A percentile compares a stretch with the other conserved stretches of the same genome.
These are phyloP conservation scores for Brienomyrus brachyistius DNA, from an alignment of 2,113 vertebrate species.

Conservation along the genomic window DNA sequence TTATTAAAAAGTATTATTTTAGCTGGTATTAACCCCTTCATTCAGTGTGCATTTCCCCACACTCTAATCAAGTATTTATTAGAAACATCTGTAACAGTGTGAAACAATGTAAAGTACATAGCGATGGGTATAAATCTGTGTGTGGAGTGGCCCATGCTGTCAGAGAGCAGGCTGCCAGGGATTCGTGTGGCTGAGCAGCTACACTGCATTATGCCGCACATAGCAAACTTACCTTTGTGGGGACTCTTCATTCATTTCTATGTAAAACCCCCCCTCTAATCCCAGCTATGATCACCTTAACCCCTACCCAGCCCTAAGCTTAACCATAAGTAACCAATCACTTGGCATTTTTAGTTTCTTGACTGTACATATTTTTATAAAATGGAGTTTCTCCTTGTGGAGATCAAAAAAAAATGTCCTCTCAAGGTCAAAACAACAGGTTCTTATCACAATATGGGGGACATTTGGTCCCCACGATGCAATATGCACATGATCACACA, in stretches of 20 bases:
- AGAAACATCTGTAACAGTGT: constrained; percentile 1
- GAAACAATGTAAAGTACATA: not conserved
- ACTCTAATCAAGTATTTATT: constrained; percentile 20
- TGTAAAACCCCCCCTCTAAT: not conserved
- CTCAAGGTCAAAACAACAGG: not conserved
- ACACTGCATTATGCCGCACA: too few species aligned
- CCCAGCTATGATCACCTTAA: not conserved
- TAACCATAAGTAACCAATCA: not conserved
- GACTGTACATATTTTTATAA: not conserved
- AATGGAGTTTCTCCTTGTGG: not conserved
- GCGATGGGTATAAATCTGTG: too few species aligned
- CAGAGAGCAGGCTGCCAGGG: too few species aligned
- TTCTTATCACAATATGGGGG: not conserved
- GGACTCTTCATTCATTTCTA: not conserved
- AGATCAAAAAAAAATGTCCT: not conserved
- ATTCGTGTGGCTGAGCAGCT: not conserved
- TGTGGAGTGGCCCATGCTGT: too few species aligned
- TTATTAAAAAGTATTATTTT: not conserved
- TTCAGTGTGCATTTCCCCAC: not conserved
- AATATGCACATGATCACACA: not conserved
- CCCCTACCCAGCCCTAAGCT: not conserved
- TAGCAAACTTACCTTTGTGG: not conserved
- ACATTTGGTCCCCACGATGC: not conserved
- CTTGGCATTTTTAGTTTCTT: not conserved
- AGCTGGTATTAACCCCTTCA: not conserved